phyloP scores from a whole-genome alignment of 2,888 invertebrate species.

The Acrobasis repandana region DNA sequence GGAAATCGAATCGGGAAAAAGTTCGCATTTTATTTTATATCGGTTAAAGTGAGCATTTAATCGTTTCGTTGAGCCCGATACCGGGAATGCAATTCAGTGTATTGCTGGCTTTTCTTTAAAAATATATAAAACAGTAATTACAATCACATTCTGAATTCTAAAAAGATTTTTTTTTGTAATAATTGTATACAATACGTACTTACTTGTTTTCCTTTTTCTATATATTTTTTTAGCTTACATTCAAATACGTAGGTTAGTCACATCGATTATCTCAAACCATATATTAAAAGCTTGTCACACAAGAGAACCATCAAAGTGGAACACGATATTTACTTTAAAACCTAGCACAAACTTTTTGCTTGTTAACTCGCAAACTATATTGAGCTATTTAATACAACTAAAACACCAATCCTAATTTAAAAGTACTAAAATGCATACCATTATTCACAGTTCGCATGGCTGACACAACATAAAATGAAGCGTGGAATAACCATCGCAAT shows the following conservation, averaged over 20 bases:
- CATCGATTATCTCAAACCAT: no score
- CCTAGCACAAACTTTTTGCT: not conserved
- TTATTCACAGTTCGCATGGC: constrained; percentile 27
- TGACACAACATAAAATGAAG: constrained; percentile 30
- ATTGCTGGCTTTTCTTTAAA: not conserved
- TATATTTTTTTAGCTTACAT: no score
- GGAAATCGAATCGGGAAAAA: constrained; percentile 20
- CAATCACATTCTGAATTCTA: not conserved
- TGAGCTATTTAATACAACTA: not conserved
- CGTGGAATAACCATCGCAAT: constrained; percentile 35
- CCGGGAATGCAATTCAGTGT: constrained; percentile 2
- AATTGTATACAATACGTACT: no score
- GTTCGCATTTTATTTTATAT: constrained; percentile 19
- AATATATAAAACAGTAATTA: not conserved
- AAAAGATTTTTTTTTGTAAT: no score
- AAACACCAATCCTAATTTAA: constrained; percentile 24
- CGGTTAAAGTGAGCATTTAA: constrained; percentile 16
- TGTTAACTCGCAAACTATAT: not conserved
- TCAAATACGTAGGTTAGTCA: no score
- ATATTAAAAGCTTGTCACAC: no score
- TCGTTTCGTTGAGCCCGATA: constrained; percentile 14
- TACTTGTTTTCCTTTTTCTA: no score
- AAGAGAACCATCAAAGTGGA: not conserved
- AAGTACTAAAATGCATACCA: constrained; percentile 26
- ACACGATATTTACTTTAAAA: not conserved